phyloP scores from a whole-genome alignment of 2,888 invertebrate genomes.

The Thereva nobilitata region DNA sequence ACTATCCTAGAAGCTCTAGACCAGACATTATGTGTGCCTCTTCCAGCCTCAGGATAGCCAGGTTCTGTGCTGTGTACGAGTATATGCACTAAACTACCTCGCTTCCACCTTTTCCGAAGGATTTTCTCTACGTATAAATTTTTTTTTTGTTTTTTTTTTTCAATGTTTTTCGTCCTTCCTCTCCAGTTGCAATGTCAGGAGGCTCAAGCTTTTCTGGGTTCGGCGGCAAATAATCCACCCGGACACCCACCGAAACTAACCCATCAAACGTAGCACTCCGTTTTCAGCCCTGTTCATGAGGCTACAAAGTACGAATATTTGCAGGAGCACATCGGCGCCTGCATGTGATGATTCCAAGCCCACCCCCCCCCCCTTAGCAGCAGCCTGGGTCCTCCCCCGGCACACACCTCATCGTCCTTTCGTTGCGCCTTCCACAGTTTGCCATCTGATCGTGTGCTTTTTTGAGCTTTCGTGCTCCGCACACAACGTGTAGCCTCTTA shows the following conservation, averaged over 20 bases:
- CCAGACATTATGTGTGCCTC: conserved; percentile 34
- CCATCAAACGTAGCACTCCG: conserved; percentile 17
- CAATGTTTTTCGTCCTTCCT: conserved; percentile 13
- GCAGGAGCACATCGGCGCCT: conserved; percentile 12
- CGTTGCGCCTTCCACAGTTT: no score
- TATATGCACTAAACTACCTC: conserved; percentile 24
- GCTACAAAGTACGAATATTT: conserved; percentile 3
- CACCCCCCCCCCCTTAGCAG: conserved; percentile 9
- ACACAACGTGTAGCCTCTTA: neutral
- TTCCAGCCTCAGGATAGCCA: conserved; percentile 29
- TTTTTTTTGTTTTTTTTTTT: conserved; percentile 2
- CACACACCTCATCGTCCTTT: no score
- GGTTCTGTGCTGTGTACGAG: conserved; percentile 10
- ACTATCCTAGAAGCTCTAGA: conserved; percentile 31
- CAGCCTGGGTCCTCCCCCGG: no score
- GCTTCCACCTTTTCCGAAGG: conserved; percentile 17
- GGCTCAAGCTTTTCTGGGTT: neutral
- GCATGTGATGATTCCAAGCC: conserved; percentile 31
- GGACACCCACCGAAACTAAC: conserved; percentile 29
- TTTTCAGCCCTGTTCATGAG: conserved; percentile 1
- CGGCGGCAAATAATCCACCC: conserved; percentile 5
- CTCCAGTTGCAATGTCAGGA: no score
- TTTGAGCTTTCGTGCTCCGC: conserved; percentile 27
- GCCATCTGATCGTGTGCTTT: conserved; percentile 35
- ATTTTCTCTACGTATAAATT: neutral